A percentile compares a stretch with the other conserved stretches of the same genome.
Conservation (phyloP, 2,797 vertebrate genomes). For the Sarcoramphus papa region DNA sequence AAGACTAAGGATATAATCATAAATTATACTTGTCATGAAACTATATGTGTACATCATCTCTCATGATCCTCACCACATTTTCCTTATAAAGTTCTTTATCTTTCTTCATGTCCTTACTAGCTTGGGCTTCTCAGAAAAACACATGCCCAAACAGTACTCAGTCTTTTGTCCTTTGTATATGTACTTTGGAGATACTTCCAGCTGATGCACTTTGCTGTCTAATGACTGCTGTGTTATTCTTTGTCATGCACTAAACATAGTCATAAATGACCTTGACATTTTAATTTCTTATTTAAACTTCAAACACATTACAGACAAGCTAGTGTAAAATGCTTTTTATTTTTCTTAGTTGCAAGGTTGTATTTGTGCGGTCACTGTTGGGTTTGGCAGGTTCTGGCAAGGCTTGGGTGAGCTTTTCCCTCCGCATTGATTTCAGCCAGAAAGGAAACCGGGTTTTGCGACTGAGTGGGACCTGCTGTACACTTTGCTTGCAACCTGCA, state of each 20-base stretch:
- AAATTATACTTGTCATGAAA: background rate
- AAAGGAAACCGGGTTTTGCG: accelerated
- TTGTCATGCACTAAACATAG: background rate
- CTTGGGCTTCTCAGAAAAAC: background rate
- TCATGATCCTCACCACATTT: background rate
- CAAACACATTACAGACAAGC: accelerated
- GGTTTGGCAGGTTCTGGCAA: background rate
- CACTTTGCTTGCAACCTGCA: background rate
- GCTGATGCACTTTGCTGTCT: background rate
- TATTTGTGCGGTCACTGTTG: background rate
- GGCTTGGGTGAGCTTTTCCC: background rate
- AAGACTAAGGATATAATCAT: background rate
- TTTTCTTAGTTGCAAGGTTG: background rate
- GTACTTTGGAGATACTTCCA: background rate
- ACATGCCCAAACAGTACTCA: background rate
- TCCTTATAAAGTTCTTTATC: background rate
- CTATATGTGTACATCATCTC: accelerated
- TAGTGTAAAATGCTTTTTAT: background rate
- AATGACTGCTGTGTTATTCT: background rate
- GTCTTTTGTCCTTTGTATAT: background rate
- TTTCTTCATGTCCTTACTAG: background rate
- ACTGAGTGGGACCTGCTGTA: background rate
- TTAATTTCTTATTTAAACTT: background rate
- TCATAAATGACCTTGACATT: background rate
- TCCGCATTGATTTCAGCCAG: background rate